Evolutionary conservation across 2,888 invertebrate species (phyloP).

Genomic region (Amphiduros pacificus): DNA sequence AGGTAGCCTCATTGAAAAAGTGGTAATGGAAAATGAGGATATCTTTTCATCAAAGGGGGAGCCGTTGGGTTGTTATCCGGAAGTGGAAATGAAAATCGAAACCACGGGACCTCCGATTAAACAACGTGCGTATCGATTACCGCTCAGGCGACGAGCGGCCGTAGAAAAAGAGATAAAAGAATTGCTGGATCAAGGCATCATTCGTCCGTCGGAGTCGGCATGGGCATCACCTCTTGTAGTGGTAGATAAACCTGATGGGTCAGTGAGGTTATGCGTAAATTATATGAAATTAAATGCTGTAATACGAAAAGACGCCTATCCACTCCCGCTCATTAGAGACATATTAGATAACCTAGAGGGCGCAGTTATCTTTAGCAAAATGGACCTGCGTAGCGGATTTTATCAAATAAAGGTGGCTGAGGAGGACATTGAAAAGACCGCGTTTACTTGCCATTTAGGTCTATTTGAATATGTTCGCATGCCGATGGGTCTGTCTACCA

Average conservation of each 20-base stretch:
- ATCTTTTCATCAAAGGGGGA: no score
- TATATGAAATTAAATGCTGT: conserved; percentile 18
- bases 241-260: neutral
- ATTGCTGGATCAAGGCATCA: neutral
- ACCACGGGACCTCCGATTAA: neutral
- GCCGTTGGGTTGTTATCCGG: no score
- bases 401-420: conserved; percentile 17
- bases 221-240: neutral
- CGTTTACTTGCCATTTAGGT: conserved; percentile 15
- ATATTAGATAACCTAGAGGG: conserved; percentile 24
- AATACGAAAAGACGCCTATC: conserved; percentile 12
- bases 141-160: neutral
- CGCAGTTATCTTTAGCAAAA: conserved; percentile 4
- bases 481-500: conserved; percentile 23
- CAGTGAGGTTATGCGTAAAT: conserved; percentile 19
- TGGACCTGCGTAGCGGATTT: conserved; percentile 21
- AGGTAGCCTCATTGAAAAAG: no score
- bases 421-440: conserved; percentile 21
- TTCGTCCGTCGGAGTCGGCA: neutral
- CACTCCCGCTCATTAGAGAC: conserved; percentile 21
- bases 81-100: neutral
- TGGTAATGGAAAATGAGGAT: no score
- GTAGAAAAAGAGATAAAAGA: neutral
- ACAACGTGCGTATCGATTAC: neutral
- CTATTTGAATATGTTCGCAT: conserved; percentile 19